phyloP scores from a whole-genome alignment of 2,888 invertebrate species.

The Lepidocyrtinus sp. region DNA sequence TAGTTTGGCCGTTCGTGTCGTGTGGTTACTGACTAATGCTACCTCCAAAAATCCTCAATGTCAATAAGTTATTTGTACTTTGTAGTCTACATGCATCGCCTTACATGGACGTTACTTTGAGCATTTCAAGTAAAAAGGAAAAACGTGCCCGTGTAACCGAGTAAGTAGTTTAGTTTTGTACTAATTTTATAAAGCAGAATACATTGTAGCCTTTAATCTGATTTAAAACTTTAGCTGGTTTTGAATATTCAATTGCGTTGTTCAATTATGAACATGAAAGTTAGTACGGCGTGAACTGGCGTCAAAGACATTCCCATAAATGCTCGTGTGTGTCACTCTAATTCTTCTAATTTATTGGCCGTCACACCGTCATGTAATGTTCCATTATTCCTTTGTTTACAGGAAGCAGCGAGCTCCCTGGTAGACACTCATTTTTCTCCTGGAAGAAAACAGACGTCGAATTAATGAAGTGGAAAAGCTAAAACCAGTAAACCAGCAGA shows the following conservation, averaged over 20 bases:
- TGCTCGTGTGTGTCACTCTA: neutral
- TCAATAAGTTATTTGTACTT: neutral
- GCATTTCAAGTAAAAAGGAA: too few species aligned
- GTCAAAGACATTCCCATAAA: neutral
- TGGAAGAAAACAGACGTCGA: neutral
- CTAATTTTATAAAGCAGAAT: too few species aligned
- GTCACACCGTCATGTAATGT: neutral
- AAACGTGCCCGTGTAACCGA: too few species aligned
- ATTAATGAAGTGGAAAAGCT: constrained; percentile 18
- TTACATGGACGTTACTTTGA: neutral
- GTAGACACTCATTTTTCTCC: neutral
- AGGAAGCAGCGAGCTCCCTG: neutral
- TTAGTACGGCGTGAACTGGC: neutral
- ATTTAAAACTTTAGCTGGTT: neutral
- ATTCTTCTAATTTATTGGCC: constrained; percentile 7
- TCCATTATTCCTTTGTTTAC: neutral
- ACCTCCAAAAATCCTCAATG: neutral
- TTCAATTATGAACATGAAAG: neutral
- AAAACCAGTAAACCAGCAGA: constrained; percentile 4
- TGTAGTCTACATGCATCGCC: constrained; percentile 3
- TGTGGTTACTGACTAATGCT: neutral
- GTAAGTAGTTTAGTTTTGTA: too few species aligned
- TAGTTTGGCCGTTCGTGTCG: neutral
- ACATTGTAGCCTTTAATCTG: neutral
- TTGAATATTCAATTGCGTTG: neutral